phyloP scores from a whole-genome alignment of 2,888 invertebrate genomes.

The Campaea margaritaria region DNA sequence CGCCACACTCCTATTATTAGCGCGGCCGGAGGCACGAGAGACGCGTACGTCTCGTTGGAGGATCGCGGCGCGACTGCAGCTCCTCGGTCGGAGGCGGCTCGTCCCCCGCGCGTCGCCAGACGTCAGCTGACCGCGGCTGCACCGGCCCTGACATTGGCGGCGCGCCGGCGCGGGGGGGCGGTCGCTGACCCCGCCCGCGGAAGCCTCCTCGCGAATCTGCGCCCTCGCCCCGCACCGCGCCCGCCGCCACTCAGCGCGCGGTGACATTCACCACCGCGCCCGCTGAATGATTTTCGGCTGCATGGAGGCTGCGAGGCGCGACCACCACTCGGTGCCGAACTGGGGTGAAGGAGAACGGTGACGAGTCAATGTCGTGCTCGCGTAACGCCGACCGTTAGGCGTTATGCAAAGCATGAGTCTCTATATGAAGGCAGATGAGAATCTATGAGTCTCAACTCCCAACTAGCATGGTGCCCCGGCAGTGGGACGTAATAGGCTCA shows the following conservation, averaged over 20 bases:
- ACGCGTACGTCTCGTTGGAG: slow-evolving; percentile 67
- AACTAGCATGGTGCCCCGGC: neutral
- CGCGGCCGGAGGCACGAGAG: slow-evolving; percentile 54
- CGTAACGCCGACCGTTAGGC: slow-evolving; percentile 18
- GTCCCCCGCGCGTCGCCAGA: slow-evolving; percentile 83
- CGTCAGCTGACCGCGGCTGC: slow-evolving; percentile 85
- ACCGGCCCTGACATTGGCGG: slow-evolving; percentile 85
- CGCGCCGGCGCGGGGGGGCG: slow-evolving; percentile 75
- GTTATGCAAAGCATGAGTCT: no score
- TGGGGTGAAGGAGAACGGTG: slow-evolving; percentile 36
- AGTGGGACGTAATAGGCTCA: no score
- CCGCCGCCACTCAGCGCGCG: slow-evolving; percentile 49
- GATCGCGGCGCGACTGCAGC: slow-evolving; percentile 78
- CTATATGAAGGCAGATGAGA: no score
- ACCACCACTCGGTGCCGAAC: slow-evolving; percentile 20
- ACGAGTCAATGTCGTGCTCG: slow-evolving; percentile 38
- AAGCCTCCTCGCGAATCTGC: slow-evolving; percentile 79
- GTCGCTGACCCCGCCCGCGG: slow-evolving; percentile 82
- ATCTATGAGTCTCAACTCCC: no score
- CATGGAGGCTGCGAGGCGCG: slow-evolving; percentile 32
- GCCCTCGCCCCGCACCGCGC: slow-evolving; percentile 47
- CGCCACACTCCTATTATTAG: slow-evolving; percentile 71
- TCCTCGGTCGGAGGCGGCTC: slow-evolving; percentile 63
- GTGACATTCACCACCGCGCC: slow-evolving; percentile 67
- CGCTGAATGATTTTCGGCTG: slow-evolving; percentile 65